Evolutionary conservation across 2,888 invertebrate species (phyloP).

Genomic region (Megastigmus dorsalis): DNA sequence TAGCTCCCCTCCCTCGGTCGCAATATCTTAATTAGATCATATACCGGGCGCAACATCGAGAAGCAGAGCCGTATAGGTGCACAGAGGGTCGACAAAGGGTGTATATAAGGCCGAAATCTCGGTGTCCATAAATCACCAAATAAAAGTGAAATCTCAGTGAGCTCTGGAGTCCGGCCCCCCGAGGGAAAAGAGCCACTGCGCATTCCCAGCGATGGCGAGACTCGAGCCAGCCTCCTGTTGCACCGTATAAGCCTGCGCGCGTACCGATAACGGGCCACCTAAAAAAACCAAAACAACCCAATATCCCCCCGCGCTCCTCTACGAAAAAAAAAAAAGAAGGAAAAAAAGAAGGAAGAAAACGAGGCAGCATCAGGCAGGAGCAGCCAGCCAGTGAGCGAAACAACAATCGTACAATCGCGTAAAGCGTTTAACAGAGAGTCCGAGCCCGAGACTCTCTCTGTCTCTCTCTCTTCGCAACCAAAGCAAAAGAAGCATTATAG

Average conservation of each 20-base stretch:
- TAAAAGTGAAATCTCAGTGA: conserved; percentile 42
- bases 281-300: too few relatives aligned
- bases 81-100: background rate
- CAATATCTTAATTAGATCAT: conserved; percentile 31
- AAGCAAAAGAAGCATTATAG: background rate
- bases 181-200: too few relatives aligned
- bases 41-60: too few relatives aligned
- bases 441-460: background rate
- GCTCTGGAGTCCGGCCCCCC: background rate
- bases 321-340: background rate
- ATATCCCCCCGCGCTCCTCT: background rate
- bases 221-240: too few relatives aligned
- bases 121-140: conserved; percentile 35
- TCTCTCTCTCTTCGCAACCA: too few relatives aligned
- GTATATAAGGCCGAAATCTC: background rate
- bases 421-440: background rate
- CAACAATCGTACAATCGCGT: conserved; percentile 50
- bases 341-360: background rate
- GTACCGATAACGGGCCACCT: too few relatives aligned
- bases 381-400: background rate
- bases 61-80: background rate
- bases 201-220: too few relatives aligned
- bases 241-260: background rate
- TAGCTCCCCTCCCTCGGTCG: too few relatives aligned
- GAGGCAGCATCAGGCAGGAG: background rate